phyloP scores from a whole-genome alignment of 2,113 vertebrate species.

The Zootoca vivipara region DNA sequence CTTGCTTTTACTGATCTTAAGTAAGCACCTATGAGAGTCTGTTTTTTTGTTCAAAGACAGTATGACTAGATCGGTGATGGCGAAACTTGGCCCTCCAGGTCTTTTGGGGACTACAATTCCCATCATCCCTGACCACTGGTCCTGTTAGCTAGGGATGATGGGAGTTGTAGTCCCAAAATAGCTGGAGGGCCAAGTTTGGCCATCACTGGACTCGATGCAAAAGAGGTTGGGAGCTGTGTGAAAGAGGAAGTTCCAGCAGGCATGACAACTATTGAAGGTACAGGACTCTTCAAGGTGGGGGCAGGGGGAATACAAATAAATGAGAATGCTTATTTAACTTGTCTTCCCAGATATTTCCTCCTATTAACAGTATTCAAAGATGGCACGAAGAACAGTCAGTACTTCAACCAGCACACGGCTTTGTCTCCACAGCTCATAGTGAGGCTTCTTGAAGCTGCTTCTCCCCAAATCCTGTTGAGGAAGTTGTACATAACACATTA shows the following conservation, averaged over 20 bases:
- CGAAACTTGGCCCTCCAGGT: too few relatives aligned
- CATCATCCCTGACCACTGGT: too few relatives aligned
- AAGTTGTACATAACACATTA: neutral
- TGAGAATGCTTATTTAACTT: neutral
- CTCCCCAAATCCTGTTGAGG: neutral
- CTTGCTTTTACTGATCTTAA: neutral
- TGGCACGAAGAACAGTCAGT: neutral
- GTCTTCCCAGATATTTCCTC: neutral
- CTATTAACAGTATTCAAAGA: neutral
- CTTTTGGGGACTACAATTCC: too few relatives aligned
- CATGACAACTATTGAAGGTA: too few relatives aligned
- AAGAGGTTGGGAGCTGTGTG: too few relatives aligned
- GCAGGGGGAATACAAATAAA: neutral
- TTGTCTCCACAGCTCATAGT: neutral
- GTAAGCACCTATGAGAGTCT: neutral
- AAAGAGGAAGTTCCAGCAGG: too few relatives aligned
- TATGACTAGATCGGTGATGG: too few relatives aligned
- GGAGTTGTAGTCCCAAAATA: too few relatives aligned
- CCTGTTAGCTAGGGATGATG: too few relatives aligned
- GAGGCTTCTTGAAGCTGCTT: neutral
- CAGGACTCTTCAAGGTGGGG: too few relatives aligned
- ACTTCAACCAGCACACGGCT: neutral
- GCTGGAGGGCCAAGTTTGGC: too few relatives aligned
- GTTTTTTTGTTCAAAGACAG: neutral
- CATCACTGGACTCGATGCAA: too few relatives aligned